phyloP scores from a whole-genome alignment of 2,888 invertebrate genomes.

The Urechis unicinctus region DNA sequence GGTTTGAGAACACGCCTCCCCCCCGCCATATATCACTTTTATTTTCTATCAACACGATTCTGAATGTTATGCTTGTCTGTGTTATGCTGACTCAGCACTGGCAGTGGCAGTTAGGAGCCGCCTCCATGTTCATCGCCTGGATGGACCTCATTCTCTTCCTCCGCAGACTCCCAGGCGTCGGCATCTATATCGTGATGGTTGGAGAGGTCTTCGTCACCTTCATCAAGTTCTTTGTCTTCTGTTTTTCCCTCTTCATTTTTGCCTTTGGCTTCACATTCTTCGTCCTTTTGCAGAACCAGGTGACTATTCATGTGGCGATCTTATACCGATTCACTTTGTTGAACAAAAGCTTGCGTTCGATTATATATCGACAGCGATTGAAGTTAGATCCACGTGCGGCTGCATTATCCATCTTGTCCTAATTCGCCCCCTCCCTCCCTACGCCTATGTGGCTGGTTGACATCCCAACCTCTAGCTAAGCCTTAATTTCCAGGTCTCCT shows the following conservation, averaged over 20 bases:
- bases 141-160: conserved; percentile 47
- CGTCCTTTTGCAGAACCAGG: conserved; percentile 39
- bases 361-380: too few relatives aligned
- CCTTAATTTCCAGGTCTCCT: conserved; percentile 33
- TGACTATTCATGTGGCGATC: conserved; percentile 14
- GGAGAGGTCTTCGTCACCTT: conserved; percentile 47
- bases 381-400: too few relatives aligned
- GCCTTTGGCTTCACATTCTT: conserved; percentile 46
- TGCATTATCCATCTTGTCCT: too few relatives aligned
- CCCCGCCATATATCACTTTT: too few relatives aligned
- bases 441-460: too few relatives aligned
- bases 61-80: too few relatives aligned
- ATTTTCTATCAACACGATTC: too few relatives aligned
- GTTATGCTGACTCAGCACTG: conserved; percentile 38
- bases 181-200: conserved; percentile 51
- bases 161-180: conserved; percentile 44
- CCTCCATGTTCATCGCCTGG: conserved; percentile 45
- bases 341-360: too few relatives aligned
- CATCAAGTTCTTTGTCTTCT: conserved; percentile 41
- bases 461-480: too few relatives aligned
- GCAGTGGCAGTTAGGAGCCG: conserved; percentile 47
- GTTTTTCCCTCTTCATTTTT: conserved; percentile 39
- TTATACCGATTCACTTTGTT: not conserved
- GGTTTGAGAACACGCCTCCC: too few relatives aligned
- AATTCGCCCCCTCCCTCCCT: too few relatives aligned